Conservation (phyloP, 2,113 vertebrate species). For the Psophia crepitans region DNA sequence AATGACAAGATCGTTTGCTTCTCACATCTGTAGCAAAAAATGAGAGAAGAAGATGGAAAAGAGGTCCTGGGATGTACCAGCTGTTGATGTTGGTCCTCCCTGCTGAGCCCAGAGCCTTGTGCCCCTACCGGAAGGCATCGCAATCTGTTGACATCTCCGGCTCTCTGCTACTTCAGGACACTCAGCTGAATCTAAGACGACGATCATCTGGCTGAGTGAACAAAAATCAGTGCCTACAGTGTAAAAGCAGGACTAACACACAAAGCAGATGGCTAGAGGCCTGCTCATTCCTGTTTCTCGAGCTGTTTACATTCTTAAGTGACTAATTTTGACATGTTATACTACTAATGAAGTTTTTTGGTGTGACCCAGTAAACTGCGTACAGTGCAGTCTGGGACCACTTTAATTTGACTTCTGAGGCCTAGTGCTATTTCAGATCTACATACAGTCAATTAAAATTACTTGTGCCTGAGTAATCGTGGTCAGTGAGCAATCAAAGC, state of each 20-base stretch:
- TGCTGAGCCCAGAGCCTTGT: constrained; percentile 56
- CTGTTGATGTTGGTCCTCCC: constrained; percentile 83
- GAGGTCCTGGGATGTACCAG: constrained; percentile 79
- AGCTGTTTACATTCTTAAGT: constrained; percentile 75
- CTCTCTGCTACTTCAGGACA: constrained; percentile 59
- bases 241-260: constrained; percentile 44
- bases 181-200: constrained; percentile 62
- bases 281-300: constrained; percentile 63
- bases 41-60: constrained; percentile 46
- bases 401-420: background rate
- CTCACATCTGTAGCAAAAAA: constrained; percentile 63
- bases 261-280: constrained; percentile 75
- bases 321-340: constrained; percentile 77
- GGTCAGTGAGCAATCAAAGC: background rate
- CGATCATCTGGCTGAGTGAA: constrained; percentile 74
- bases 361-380: constrained; percentile 55
- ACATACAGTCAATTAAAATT: background rate
- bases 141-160: constrained; percentile 77
- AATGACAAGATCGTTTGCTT: constrained; percentile 51
- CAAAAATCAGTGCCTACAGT: constrained; percentile 63
- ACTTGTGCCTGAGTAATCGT: background rate
- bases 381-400: background rate
- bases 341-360: constrained; percentile 60
- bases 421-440: background rate
- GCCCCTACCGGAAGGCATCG: constrained; percentile 65